A percentile compares a stretch with the other conserved stretches of the same genome.
Conservation (phyloP, 2,797 vertebrate genomes). For the Otus scops region DNA sequence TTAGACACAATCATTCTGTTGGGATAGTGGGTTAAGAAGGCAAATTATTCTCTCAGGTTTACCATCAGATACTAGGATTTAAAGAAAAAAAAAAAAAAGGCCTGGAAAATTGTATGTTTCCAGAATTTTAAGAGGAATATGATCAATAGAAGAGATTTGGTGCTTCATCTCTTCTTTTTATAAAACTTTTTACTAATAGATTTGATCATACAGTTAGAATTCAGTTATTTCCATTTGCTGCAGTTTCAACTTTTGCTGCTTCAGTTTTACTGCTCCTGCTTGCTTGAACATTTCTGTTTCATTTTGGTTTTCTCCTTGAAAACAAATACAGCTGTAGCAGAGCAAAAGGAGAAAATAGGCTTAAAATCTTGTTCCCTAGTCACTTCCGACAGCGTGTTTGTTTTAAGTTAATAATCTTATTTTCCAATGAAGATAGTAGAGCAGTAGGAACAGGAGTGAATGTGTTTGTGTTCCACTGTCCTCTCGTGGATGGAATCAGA, state of each 20-base stretch:
- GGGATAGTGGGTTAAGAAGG: constrained; percentile 63
- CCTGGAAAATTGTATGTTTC: not conserved
- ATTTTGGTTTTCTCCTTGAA: not conserved
- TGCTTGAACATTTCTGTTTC: not conserved
- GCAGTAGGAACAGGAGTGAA: not conserved
- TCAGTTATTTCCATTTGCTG: not conserved
- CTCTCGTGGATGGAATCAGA: constrained; percentile 62
- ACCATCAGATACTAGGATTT: constrained; percentile 12
- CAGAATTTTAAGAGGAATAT: constrained; percentile 4
- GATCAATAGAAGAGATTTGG: not conserved
- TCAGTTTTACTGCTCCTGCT: not conserved
- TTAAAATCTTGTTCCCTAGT: not conserved
- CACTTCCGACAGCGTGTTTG: not conserved
- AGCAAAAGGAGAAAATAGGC: not conserved
- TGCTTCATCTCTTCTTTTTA: not conserved
- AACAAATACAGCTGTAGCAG: not conserved
- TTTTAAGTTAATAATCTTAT: constrained; percentile 2
- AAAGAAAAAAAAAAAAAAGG: not conserved
- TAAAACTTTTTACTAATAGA: not conserved
- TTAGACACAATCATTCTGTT: constrained; percentile 69
- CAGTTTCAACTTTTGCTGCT: not conserved
- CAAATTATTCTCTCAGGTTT: constrained; percentile 63
- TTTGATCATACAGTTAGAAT: not conserved
- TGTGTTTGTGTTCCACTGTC: constrained; percentile 62
- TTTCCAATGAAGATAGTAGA: not conserved